Evolutionary conservation across 2,797 vertebrate species (phyloP).

Genomic region (Myripristis jacobus): DNA sequence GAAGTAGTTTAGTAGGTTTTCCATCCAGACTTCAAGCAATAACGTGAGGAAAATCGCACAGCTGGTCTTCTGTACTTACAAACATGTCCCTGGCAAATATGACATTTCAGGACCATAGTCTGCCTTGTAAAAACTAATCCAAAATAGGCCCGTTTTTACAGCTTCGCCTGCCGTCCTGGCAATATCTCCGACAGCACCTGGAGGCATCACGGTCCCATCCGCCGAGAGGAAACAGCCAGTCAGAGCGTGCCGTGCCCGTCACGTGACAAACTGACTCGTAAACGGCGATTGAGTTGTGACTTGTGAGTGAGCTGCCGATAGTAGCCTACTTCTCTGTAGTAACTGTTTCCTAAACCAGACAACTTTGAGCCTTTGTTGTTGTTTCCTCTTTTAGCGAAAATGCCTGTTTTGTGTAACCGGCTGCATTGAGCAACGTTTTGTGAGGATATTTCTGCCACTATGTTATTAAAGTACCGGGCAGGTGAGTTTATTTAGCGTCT

Average conservation of each 20-base stretch:
- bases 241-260: constrained; percentile 16
- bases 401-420: background rate
- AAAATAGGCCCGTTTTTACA: too few species aligned
- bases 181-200: background rate
- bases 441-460: constrained; percentile 46
- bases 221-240: constrained; percentile 49
- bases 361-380: constrained; percentile 25
- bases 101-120: too few species aligned
- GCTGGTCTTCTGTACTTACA: accelerated
- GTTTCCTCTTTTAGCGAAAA: constrained; percentile 17
- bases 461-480: constrained; percentile 64
- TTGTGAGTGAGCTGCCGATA: constrained; percentile 52
- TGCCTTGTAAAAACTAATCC: background rate
- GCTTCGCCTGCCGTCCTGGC: too few species aligned
- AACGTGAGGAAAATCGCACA: background rate
- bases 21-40: too few species aligned
- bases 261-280: constrained; percentile 68
- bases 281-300: constrained; percentile 71
- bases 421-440: constrained; percentile 8
- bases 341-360: constrained; percentile 50
- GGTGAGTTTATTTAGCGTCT: constrained; percentile 69
- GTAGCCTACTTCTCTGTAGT: constrained; percentile 52
- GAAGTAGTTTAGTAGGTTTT: too few species aligned
- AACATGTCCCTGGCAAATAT: too few species aligned
- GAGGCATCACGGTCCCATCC: constrained; percentile 49